Evolutionary conservation across 2,888 invertebrate genomes (phyloP), one percentile per base, ranked within the genome.

Genomic region (Caradrina clavipalpis): DNA sequence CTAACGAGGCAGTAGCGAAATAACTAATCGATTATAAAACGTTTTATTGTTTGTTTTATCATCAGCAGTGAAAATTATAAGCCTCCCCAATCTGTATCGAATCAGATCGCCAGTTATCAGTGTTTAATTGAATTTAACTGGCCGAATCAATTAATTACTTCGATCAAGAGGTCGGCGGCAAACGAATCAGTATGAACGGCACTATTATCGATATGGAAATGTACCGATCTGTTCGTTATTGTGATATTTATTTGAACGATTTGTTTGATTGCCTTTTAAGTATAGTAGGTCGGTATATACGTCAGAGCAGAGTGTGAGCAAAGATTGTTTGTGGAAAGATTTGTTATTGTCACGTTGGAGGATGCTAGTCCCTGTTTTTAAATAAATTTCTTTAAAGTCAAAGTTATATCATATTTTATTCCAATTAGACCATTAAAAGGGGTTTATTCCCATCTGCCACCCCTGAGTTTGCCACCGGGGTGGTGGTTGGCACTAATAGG

Each of bases 61-160:
- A 56, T 69, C 69, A 51, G 49, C 54, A 55, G 21, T 69, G 39
- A 49, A 58, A 50, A 51, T 58, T 51, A 56, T 57, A 57, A 64
- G 35, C 63, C 0, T 22, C 15, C 35, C 45, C 61, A 76, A 78
- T 79, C 62, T 53, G 62, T 63, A 19, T 61, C 57, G 35, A 70
- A 67, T 65, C 57, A 26, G 58, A 73, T 66, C 60, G 53, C 19
- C 54, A 45, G 26, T 64, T 66, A 76, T 80, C 55, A 59, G 51
- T 61, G 47, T 79, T 76, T 69, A 80, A 78, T 76, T 79, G n/a
- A 80, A 67, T 76, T 80, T 58, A 65, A 64, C 35, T 69, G 62
- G 13, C 19, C 57, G 56, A 54, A 64, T 64, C 5, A 69, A 73
- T 69, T 76, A 76, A 73, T 69, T 61, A 79, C 58, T 79, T 67